These are phyloP conservation scores for Actenoides hombroni DNA, from an alignment of 2,113 vertebrate species.

Conservation along the genomic window DNA sequence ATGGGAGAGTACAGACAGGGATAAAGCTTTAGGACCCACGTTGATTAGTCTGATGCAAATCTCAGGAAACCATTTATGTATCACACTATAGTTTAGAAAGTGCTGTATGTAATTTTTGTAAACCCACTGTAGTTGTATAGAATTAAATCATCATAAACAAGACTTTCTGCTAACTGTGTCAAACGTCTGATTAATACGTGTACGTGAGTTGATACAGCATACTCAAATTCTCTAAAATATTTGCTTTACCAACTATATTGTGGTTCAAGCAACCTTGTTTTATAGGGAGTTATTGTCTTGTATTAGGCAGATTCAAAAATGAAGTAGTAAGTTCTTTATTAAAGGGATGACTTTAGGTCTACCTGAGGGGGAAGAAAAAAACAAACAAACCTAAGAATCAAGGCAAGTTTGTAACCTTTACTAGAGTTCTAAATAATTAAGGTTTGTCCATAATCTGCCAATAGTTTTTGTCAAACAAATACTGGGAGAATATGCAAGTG, in stretches of 20 bases:
- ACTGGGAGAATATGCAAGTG: neutral
- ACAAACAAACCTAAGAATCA: neutral
- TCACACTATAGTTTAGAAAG: neutral
- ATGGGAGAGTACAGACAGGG: neutral
- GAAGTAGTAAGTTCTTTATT: neutral
- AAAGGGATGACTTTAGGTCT: neutral
- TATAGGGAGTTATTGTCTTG: neutral
- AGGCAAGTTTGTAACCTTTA: neutral
- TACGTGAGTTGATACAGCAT: neutral
- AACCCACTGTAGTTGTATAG: neutral
- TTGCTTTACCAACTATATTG: neutral
- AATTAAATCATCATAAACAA: neutral
- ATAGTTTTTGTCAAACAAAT: neutral
- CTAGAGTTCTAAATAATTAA: neutral
- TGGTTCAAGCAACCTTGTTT: neutral
- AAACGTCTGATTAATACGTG: neutral
- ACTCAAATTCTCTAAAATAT: neutral
- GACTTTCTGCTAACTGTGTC: neutral
- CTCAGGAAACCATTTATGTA: neutral
- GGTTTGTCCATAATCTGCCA: neutral
- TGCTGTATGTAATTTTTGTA: rapidly evolving
- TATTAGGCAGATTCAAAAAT: neutral
- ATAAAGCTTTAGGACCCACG: neutral
- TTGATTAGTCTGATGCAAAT: neutral
- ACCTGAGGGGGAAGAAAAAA: neutral